These are phyloP conservation scores for Ceratina calcarata DNA, from an alignment of 1,140 invertebrate species.

Conservation along the genomic window DNA sequence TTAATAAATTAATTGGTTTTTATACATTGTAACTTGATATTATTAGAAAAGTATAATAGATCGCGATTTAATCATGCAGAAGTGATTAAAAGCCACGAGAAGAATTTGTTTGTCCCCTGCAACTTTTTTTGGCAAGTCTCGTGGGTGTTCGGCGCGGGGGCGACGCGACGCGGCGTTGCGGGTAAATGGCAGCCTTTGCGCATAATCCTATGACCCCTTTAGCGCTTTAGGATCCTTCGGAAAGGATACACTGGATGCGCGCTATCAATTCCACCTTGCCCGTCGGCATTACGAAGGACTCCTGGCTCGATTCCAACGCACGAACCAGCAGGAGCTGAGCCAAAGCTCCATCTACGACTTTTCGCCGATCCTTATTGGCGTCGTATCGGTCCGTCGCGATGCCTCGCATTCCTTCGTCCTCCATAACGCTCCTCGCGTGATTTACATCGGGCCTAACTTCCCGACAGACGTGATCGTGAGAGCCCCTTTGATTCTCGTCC, in stretches of 20 bases:
- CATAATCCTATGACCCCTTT: conserved; percentile 70
- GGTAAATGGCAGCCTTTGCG: conserved; percentile 41
- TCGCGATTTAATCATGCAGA: too few species aligned
- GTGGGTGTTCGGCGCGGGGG: neutral
- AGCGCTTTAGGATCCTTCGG: conserved; percentile 30
- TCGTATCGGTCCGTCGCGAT: conserved; percentile 10
- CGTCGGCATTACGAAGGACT: conserved; percentile 61
- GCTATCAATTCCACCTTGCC: conserved; percentile 64
- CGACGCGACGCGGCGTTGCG: conserved; percentile 22
- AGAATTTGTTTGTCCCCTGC: conserved; percentile 26
- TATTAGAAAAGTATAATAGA: neutral
- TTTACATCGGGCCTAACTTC: conserved; percentile 27
- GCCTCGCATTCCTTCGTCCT: conserved; percentile 1
- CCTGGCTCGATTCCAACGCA: conserved; percentile 70
- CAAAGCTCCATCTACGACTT: conserved; percentile 40
- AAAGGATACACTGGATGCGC: conserved; percentile 31
- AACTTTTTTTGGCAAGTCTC: conserved; percentile 23
- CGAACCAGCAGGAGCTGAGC: conserved; percentile 46
- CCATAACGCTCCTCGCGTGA: conserved; percentile 20
- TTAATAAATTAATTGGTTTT: too few species aligned
- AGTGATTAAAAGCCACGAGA: neutral
- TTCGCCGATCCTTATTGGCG: conserved; percentile 22
- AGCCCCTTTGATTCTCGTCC: neutral
- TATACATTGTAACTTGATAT: neutral
- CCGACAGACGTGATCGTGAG: neutral